Base-by-base conservation (phyloP, 2,113 vertebrate genomes). In the Noturus placidus region DNA sequence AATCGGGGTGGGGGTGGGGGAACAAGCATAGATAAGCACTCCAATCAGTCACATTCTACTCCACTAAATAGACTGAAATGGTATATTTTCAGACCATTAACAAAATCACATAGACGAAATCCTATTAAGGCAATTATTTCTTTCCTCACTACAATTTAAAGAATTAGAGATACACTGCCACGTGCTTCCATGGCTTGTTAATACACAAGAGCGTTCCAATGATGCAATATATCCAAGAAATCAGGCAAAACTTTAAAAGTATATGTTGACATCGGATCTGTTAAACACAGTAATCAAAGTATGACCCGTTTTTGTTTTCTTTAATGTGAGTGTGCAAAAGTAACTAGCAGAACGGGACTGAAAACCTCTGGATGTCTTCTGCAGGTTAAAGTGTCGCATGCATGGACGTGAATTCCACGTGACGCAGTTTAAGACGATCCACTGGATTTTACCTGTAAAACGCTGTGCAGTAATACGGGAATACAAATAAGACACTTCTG, bases 1-100 rank as follows among this genome's bases (percentile, higher is more conserved):
- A 89, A 92, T 88, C 87, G 81, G 82, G 93, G 93, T 94, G 81
- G 22, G 59, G 54, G 54, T 13, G 54, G 54, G 19, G 93, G 92
- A 70, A 92, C 93, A 93, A 94, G 94, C 94, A 94, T 94, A 95
- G 93, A 95, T 95, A 96, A 95, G 93, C 95, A 91, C 93, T 93
- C 92, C 93, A 96, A 96, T 96, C 94, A 95, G 95, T 94, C 94
- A 95, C 93, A 96, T 95, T 95, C 93, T 94, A 95, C 95, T 95
- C 94, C 92, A 92, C 94, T 95, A 95, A 96, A 95, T 95, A 93
- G 93, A 93, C 94, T 93, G 94, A 95, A 95, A 95, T 95, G 93
- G 93, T 94, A 95, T 95, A 95, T 95, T 95, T 95, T 96, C 95
- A 95, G 94, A 95, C 95, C 95, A 95, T 96, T 95, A 96, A 95